These are phyloP conservation scores for Spilarctia lutea DNA, from an alignment of 2,888 invertebrate genomes.

Conservation along the genomic window DNA sequence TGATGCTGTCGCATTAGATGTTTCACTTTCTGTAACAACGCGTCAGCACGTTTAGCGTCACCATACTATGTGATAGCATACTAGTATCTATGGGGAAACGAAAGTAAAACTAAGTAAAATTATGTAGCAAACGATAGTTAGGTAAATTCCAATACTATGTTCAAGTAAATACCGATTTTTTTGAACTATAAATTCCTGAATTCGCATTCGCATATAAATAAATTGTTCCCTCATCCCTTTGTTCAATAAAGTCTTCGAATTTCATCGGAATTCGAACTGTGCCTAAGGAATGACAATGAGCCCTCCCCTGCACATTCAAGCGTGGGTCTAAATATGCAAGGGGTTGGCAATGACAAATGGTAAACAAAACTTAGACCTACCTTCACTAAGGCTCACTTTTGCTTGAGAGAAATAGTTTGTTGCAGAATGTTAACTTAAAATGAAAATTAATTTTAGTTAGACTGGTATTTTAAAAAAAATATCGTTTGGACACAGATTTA, in stretches of 20 bases:
- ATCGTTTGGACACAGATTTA: not conserved
- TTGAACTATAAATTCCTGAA: slow-evolving; percentile 10
- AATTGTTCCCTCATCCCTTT: slow-evolving; percentile 28
- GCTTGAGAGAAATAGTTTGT: not conserved
- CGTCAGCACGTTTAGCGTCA: too few relatives aligned
- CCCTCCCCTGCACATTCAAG: slow-evolving; percentile 23
- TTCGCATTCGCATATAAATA: slow-evolving; percentile 17
- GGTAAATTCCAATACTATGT: not conserved
- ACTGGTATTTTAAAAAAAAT: not conserved
- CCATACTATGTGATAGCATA: too few relatives aligned
- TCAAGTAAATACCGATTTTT: not conserved
- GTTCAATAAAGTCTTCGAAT: slow-evolving; percentile 19
- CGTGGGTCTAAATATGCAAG: slow-evolving; percentile 21
- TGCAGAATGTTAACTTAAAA: not conserved
- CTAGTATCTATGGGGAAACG: too few relatives aligned
- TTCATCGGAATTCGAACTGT: slow-evolving; percentile 22
- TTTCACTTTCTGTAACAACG: too few relatives aligned
- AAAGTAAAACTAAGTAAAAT: too few relatives aligned
- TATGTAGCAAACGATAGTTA: not conserved
- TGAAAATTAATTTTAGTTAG: not conserved
- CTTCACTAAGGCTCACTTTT: not conserved
- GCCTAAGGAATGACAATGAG: slow-evolving; percentile 25
- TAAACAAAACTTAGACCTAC: slow-evolving; percentile 17
- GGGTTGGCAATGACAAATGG: slow-evolving; percentile 26
- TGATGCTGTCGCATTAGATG: too few relatives aligned